Percentiles rank a stretch among this genome's conserved stretches.
phyloP scores from a whole-genome alignment of 2,797 vertebrate genomes.

The Anguilla obscura region DNA sequence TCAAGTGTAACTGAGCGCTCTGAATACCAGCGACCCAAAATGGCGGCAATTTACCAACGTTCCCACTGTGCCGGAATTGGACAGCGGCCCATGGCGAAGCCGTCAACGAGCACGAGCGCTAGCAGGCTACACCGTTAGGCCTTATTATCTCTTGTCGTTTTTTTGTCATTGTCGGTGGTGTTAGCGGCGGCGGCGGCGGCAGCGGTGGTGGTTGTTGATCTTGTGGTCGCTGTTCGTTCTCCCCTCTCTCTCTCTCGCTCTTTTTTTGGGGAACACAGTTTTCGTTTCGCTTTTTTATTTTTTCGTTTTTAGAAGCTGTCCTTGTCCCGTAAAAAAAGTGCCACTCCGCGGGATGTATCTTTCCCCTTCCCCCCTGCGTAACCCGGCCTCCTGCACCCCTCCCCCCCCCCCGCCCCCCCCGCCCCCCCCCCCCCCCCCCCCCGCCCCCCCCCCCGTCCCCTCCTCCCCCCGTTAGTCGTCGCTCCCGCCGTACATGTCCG shows the following conservation, averaged over 20 bases:
- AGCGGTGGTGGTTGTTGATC: conserved; percentile 32
- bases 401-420: conserved; percentile 75
- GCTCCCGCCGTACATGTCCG: conserved; percentile 94
- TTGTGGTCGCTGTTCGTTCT: conserved; percentile 60
- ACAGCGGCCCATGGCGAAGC: conserved; percentile 82
- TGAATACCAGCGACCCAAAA: conserved; percentile 74
- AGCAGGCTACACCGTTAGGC: conserved; percentile 71
- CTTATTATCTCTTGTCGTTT: conserved; percentile 26
- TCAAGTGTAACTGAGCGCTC: conserved; percentile 96
- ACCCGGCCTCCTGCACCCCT: not conserved
- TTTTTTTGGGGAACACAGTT: conserved; percentile 75
- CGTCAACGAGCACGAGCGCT: conserved; percentile 82
- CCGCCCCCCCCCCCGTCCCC: not conserved
- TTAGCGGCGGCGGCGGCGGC: conserved; percentile 17
- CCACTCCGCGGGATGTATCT: conserved; percentile 54
- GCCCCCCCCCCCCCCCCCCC: conserved; percentile 28
- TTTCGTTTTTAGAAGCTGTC: conserved; percentile 77
- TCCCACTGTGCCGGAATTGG: conserved; percentile 81
- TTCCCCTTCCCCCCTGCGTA: conserved; percentile 21
- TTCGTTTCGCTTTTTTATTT: conserved; percentile 59
- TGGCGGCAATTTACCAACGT: conserved; percentile 80
- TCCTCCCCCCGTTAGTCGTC: conserved; percentile 76
- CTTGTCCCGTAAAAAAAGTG: conserved; percentile 78
- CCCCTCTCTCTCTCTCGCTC: conserved; percentile 62
- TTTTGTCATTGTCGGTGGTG: conserved; percentile 45